phyloP scores from a whole-genome alignment of 2,113 vertebrate species.

The Prionailurus viverrinus region DNA sequence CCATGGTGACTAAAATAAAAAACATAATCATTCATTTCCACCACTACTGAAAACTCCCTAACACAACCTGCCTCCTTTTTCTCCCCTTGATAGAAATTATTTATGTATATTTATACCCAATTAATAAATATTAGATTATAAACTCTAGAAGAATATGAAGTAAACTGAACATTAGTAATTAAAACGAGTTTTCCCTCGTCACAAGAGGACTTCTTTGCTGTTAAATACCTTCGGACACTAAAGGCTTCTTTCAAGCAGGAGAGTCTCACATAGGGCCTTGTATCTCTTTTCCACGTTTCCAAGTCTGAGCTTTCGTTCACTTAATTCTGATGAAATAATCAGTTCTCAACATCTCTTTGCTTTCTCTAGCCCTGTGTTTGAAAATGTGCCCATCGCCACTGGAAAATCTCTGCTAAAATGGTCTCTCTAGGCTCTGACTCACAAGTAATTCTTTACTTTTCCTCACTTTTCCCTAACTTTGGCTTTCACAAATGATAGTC shows the following conservation, averaged over 20 bases:
- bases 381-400: not conserved
- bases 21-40: conserved; percentile 12
- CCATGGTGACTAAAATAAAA: not conserved
- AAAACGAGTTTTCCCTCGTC: not conserved
- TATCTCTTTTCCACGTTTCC: not conserved
- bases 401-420: not conserved
- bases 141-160: not conserved
- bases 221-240: not conserved
- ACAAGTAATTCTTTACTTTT: not conserved
- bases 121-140: not conserved
- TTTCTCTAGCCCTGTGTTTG: not conserved
- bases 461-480: not conserved
- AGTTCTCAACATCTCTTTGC: not conserved
- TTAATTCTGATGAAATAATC: conserved; percentile 28
- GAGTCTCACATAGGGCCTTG: not conserved
- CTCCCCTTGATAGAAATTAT: not conserved
- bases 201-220: not conserved
- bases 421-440: not conserved
- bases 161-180: not conserved
- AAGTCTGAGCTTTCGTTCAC: not conserved
- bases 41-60: not conserved
- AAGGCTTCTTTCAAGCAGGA: conserved; percentile 8
- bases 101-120: not conserved
- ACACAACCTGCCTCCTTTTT: not conserved
- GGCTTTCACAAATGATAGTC: not conserved